phyloP scores from a whole-genome alignment of 2,113 vertebrate species.

The Protobothrops flavoviridis region DNA sequence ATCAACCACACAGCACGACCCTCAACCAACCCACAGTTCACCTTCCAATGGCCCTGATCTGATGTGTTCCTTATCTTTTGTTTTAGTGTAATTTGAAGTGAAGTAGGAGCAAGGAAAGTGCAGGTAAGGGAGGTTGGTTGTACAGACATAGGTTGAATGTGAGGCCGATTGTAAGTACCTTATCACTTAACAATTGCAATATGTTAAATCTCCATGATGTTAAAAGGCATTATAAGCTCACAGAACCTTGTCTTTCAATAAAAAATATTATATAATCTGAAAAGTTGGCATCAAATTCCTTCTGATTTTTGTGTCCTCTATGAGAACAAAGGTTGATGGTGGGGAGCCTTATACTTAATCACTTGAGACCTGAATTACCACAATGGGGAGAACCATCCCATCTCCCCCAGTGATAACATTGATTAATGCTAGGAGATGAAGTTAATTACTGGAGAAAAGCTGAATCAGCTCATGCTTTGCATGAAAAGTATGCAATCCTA shows the following conservation, averaged over 20 bases:
- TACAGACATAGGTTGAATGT: background rate
- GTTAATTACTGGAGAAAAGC: background rate
- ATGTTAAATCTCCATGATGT: background rate
- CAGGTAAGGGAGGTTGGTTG: background rate
- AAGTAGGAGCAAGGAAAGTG: background rate
- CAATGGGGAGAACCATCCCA: background rate
- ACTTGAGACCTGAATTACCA: background rate
- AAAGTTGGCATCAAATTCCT: background rate
- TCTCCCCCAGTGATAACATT: background rate
- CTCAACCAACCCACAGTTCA: no score
- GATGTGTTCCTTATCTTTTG: background rate
- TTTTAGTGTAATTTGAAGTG: background rate
- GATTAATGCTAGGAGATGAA: background rate
- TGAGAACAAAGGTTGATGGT: background rate
- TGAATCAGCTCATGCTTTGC: background rate
- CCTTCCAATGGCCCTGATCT: no score
- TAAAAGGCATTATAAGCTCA: background rate
- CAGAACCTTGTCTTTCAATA: background rate
- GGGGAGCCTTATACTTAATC: background rate
- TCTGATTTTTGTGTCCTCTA: background rate
- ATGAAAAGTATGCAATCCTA: background rate
- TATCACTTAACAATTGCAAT: background rate
- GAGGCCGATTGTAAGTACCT: background rate
- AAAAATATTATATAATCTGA: background rate
- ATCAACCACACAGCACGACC: no score